Conservation (phyloP, 1,140 invertebrate genomes). For the Fopius arisanus region DNA sequence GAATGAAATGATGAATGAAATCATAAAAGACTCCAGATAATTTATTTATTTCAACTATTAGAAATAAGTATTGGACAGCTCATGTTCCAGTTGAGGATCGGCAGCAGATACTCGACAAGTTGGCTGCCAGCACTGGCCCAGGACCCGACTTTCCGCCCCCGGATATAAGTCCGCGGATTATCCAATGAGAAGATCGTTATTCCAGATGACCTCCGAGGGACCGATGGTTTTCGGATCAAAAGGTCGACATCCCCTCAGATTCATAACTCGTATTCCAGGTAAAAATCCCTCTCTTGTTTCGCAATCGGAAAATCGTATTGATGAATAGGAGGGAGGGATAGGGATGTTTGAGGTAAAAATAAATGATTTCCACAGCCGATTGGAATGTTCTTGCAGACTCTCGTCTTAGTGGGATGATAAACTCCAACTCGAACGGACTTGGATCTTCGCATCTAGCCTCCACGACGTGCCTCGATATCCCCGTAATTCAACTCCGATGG, state of each 20-base stretch:
- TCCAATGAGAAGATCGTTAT: slow-evolving; percentile 15
- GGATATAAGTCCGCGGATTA: background rate
- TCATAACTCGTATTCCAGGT: background rate
- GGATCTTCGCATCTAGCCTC: slow-evolving; percentile 7
- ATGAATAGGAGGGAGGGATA: background rate
- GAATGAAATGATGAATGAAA: too few species aligned
- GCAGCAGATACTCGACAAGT: too few species aligned
- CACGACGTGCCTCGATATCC: slow-evolving; percentile 15
- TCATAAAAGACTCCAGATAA: too few species aligned
- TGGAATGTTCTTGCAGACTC: slow-evolving; percentile 14
- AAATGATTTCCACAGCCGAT: slow-evolving; percentile 8
- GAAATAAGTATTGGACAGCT: too few species aligned
- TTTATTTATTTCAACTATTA: too few species aligned
- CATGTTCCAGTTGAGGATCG: too few species aligned
- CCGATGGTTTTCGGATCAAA: background rate
- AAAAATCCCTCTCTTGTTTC: background rate
- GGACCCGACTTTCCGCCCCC: background rate
- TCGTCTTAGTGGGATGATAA: slow-evolving; percentile 9
- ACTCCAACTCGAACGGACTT: slow-evolving; percentile 2
- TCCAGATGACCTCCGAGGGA: background rate
- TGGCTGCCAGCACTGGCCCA: too few species aligned
- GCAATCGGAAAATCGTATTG: background rate
- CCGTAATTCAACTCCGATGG: slow-evolving; percentile 21
- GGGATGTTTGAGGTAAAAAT: background rate
- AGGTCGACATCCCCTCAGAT: slow-evolving; percentile 7